Percentiles rank a stretch among this genome's conserved stretches.
Evolutionary conservation across 2,888 invertebrate genomes (phyloP).

Genomic region (Trachelus tabidus): DNA sequence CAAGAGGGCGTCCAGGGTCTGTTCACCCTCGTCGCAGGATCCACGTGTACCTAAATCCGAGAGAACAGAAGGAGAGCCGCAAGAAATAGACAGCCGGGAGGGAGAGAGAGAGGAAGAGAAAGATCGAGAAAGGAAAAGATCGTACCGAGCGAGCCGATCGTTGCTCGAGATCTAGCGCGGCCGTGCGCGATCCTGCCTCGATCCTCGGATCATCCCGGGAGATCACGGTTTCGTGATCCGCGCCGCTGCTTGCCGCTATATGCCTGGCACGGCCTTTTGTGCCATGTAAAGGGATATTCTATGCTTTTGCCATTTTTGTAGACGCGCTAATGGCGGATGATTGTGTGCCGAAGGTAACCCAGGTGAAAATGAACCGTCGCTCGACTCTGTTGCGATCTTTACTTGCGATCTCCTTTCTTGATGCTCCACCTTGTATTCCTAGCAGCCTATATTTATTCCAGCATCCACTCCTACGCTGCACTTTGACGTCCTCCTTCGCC

Average conservation of each 20-base stretch:
- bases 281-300: conserved; percentile 46
- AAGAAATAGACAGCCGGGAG: conserved; percentile 8
- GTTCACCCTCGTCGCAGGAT: conserved; percentile 15
- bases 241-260: conserved; percentile 35
- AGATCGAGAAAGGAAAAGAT: conserved; percentile 44
- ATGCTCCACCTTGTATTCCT: neutral
- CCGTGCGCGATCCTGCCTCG: conserved; percentile 18
- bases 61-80: neutral
- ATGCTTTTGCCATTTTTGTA: conserved; percentile 46
- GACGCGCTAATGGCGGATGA: conserved; percentile 51
- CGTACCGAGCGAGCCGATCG: conserved; percentile 38
- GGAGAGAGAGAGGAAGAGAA: conserved; percentile 25
- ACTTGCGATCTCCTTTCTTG: conserved; percentile 13
- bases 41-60: neutral
- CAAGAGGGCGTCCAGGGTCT: conserved; percentile 33
- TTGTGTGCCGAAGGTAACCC: conserved; percentile 50
- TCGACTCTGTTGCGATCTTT: conserved; percentile 7
- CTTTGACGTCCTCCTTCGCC: neutral
- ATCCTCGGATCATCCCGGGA: conserved; percentile 44
- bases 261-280: conserved; percentile 33
- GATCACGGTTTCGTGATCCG: conserved; percentile 45
- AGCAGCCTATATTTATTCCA: neutral
- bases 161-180: conserved; percentile 53
- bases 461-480: neutral
- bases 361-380: conserved; percentile 47